These are phyloP conservation scores for Papilio glaucus DNA, from an alignment of 1,140 invertebrate genomes.

Conservation along the genomic window DNA sequence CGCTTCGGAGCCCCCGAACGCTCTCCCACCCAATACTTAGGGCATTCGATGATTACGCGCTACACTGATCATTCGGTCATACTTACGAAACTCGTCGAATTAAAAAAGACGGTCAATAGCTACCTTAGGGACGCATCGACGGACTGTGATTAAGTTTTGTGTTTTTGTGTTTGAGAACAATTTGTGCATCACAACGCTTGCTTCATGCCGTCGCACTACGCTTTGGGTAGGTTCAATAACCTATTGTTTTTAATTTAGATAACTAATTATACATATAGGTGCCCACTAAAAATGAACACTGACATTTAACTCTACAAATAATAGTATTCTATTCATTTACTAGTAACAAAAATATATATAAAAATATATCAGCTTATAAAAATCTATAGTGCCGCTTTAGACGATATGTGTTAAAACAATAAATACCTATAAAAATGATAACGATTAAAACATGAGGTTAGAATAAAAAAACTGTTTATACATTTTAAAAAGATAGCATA, in stretches of 20 bases:
- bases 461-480: too few species aligned
- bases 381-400: too few species aligned
- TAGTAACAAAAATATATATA: too few species aligned
- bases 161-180: slow-evolving; percentile 52
- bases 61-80: slow-evolving; percentile 65
- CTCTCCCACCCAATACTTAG: slow-evolving; percentile 65
- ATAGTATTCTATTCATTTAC: too few species aligned
- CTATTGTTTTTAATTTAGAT: neutral
- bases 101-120: slow-evolving; percentile 64
- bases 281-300: slow-evolving; percentile 37
- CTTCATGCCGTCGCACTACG: slow-evolving; percentile 50
- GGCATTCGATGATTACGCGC: slow-evolving; percentile 77
- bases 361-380: too few species aligned
- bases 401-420: too few species aligned
- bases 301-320: slow-evolving; percentile 6
- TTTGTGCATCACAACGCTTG: slow-evolving; percentile 51
- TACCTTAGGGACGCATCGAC: slow-evolving; percentile 52
- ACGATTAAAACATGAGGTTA: too few species aligned
- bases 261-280: neutral
- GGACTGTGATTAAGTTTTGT: slow-evolving; percentile 67
- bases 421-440: too few species aligned
- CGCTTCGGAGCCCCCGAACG: slow-evolving; percentile 71
- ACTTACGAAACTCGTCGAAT: slow-evolving; percentile 73
- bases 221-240: slow-evolving; percentile 64
- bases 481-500: too few species aligned